phyloP scores from a whole-genome alignment of 92 coral and sea anemone genomes.

The Palythoa heliodiscus region DNA sequence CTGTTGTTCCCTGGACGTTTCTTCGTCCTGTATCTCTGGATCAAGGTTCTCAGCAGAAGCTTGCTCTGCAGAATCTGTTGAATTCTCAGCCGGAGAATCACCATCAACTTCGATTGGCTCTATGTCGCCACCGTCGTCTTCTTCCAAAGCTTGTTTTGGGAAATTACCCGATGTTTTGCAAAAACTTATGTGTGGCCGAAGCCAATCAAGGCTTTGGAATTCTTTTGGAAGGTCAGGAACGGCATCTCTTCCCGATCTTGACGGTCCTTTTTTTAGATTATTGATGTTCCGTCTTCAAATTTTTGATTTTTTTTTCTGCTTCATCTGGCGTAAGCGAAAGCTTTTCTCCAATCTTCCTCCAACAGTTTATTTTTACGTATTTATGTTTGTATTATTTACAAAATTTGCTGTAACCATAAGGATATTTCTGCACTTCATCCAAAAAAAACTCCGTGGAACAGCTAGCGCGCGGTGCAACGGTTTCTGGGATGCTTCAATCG shows the following conservation, averaged over 20 bases:
- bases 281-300: background rate
- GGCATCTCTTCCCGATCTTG: constrained; percentile 2
- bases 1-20: background rate
- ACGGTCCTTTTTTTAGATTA: background rate
- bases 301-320: background rate
- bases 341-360: background rate
- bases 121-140: constrained; percentile 5
- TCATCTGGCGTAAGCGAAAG: background rate
- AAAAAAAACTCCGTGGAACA: background rate
- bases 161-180: background rate
- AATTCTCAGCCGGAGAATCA: background rate
- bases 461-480: background rate
- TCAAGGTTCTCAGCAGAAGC: background rate
- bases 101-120: too few relatives aligned
- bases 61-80: background rate
- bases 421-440: background rate
- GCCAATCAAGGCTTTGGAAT: background rate
- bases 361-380: too few relatives aligned
- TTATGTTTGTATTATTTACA: too few relatives aligned
- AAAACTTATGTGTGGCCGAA: background rate
- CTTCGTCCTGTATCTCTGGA: background rate
- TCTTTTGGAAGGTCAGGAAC: background rate
- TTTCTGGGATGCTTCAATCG: background rate
- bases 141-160: background rate
- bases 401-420: background rate